A percentile compares a stretch with the other conserved stretches of the same genome.
These are phyloP conservation scores for Phoebastria nigripes DNA, from an alignment of 2,797 vertebrate genomes.

Conservation along the genomic window DNA sequence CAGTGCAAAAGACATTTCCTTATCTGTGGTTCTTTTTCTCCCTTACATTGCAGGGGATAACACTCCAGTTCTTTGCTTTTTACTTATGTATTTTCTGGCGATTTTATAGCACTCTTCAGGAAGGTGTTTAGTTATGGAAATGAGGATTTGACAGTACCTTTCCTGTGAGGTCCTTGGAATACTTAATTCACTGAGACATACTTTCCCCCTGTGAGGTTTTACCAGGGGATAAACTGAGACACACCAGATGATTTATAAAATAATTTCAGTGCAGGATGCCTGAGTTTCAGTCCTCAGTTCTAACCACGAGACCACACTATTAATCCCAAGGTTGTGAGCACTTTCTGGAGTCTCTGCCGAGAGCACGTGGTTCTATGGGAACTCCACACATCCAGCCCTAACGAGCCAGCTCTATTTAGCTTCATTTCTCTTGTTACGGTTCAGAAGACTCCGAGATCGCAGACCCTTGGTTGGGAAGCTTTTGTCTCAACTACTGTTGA, in stretches of 20 bases:
- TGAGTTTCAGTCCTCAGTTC: background rate
- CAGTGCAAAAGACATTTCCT: background rate
- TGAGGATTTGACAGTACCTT: background rate
- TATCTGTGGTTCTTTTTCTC: background rate
- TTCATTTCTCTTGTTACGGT: accelerated
- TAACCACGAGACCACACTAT: background rate
- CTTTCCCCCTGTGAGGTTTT: background rate
- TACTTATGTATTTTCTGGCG: background rate
- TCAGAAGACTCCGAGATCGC: background rate
- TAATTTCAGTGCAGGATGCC: background rate
- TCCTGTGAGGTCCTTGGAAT: background rate
- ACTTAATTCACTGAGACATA: background rate
- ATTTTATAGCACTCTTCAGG: background rate
- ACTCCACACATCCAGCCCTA: background rate
- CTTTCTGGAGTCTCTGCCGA: background rate
- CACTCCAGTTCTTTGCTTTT: background rate
- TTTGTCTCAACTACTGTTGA: background rate
- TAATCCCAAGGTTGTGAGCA: background rate
- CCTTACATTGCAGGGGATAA: background rate
- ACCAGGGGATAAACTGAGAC: background rate
- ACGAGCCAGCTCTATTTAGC: background rate
- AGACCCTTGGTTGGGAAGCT: background rate
- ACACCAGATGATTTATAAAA: background rate
- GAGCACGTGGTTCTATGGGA: background rate
- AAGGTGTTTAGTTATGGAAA: background rate